These are phyloP conservation scores for Albula glossodonta DNA, from an alignment of 2,113 vertebrate species.

Conservation along the genomic window DNA sequence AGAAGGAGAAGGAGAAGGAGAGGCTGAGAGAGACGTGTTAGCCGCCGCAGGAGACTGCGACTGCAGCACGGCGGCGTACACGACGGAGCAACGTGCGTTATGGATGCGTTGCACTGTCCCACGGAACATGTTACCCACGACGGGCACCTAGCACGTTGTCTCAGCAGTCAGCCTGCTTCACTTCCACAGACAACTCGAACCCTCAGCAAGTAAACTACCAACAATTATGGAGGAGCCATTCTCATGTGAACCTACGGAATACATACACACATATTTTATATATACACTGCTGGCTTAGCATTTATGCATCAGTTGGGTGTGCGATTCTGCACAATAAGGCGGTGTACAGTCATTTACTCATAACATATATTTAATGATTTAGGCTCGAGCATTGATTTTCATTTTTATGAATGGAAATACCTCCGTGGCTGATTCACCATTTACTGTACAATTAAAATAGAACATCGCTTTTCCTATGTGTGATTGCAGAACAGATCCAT, in stretches of 20 bases:
- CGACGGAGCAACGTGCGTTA: not conserved
- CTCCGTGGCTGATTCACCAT: conserved; percentile 7
- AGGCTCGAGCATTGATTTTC: not conserved
- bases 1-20: conserved; percentile 11
- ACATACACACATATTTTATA: not conserved
- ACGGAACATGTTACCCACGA: not conserved
- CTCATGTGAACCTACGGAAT: not conserved
- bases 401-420: conserved; percentile 1
- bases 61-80: conserved; percentile 5
- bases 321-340: not conserved
- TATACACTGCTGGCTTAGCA: not conserved
- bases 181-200: not conserved
- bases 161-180: not conserved
- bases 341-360: not conserved
- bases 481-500: conserved; percentile 4
- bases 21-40: conserved; percentile 21
- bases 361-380: not conserved
- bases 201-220: not conserved
- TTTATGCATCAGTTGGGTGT: not conserved
- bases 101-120: not conserved
- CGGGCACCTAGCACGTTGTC: conserved; percentile 3
- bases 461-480: not conserved
- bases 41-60: conserved; percentile 18
- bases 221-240: not conserved
- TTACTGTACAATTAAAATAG: conserved; percentile 7